A percentile compares a stretch with the other conserved stretches of the same genome.
Evolutionary conservation across 2,797 vertebrate genomes (phyloP).

Genomic region (Mormyrops attenuatus): DNA sequence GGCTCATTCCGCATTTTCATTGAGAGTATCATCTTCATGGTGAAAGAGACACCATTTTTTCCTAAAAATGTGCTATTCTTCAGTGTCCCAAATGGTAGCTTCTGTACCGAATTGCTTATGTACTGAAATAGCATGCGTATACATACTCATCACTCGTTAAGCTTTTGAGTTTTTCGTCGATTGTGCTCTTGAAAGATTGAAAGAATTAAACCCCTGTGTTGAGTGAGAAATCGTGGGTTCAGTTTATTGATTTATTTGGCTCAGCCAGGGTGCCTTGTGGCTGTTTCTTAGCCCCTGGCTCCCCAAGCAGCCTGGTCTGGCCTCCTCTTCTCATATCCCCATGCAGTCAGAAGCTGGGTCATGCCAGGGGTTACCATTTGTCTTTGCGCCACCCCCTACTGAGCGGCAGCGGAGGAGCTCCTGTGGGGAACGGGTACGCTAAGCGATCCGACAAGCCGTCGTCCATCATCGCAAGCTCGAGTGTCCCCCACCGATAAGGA

Average conservation of each 20-base stretch:
- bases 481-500: not conserved
- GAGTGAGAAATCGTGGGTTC: not conserved
- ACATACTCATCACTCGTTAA: not conserved
- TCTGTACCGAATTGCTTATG: not conserved
- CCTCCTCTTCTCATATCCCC: not conserved
- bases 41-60: not conserved
- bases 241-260: not conserved
- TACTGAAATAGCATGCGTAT: not conserved
- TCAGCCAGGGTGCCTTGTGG: not conserved
- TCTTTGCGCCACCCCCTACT: not conserved
- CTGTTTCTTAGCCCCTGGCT: not conserved
- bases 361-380: conserved; percentile 1
- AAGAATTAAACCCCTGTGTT: not conserved
- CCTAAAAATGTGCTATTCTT: not conserved
- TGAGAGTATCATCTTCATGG: not conserved
- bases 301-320: not conserved
- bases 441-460: not conserved
- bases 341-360: not conserved
- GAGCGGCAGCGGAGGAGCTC: not conserved
- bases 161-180: not conserved
- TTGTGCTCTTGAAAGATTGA: not conserved
- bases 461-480: not conserved
- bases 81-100: not conserved
- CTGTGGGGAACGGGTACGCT: not conserved
- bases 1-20: not conserved